These are phyloP conservation scores for Uropetala carovei DNA, from an alignment of 2,888 invertebrate genomes.

Conservation along the genomic window DNA sequence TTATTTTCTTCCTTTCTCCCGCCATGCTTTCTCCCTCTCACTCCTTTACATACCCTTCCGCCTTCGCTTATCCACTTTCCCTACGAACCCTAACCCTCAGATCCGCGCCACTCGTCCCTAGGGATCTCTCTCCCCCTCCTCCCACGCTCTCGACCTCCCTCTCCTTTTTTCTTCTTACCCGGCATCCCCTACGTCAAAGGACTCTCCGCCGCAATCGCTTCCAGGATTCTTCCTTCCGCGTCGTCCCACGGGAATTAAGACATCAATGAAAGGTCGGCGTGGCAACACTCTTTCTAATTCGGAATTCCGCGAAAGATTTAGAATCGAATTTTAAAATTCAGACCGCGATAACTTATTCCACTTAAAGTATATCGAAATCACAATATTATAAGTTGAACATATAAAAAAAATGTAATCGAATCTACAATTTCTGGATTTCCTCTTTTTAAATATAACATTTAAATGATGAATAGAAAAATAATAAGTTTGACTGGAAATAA, in stretches of 20 bases:
- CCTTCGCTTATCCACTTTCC: background rate
- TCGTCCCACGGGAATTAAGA: background rate
- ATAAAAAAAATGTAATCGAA: too few species aligned
- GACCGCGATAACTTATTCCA: too few species aligned
- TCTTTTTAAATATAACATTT: too few species aligned
- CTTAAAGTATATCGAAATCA: too few species aligned
- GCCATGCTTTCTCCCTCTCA: background rate
- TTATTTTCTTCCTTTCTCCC: background rate
- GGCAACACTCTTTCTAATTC: background rate
- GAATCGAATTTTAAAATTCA: too few species aligned
- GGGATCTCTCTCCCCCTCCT: background rate
- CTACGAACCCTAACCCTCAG: background rate
- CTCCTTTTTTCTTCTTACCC: background rate
- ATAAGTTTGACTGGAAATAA: too few species aligned
- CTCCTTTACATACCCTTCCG: too few species aligned
- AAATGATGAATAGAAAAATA: too few species aligned
- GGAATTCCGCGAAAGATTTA: too few species aligned
- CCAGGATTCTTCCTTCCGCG: background rate
- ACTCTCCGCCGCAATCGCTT: constrained; percentile 5
- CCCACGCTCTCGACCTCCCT: background rate
- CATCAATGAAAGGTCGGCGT: background rate
- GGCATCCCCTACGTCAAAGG: too few species aligned
- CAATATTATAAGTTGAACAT: too few species aligned
- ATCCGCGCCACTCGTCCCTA: background rate
- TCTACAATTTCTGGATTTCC: too few species aligned